Evolutionary conservation across 1,140 invertebrate genomes (phyloP).

Genomic region (Rhynchophorus ferrugineus): DNA sequence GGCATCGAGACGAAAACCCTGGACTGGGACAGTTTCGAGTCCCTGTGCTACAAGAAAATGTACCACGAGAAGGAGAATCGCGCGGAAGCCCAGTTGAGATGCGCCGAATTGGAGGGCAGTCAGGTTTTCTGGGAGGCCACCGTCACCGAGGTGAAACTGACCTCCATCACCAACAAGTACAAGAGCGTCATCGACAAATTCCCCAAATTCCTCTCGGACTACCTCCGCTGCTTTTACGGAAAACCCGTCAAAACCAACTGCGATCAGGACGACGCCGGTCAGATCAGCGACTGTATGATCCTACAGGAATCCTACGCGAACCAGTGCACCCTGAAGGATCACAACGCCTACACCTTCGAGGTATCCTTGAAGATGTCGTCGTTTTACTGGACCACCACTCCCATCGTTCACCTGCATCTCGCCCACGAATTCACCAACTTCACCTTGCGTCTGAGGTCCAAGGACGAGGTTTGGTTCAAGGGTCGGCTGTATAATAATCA

Average conservation of each 20-base stretch:
- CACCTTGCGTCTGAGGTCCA: constrained; percentile 53
- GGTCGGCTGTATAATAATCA: constrained; percentile 46
- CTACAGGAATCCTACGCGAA: constrained; percentile 40
- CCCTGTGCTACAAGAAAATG: constrained; percentile 59
- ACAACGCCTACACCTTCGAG: constrained; percentile 55
- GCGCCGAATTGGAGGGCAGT: constrained; percentile 57
- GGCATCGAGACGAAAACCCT: constrained; percentile 19
- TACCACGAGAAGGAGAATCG: constrained; percentile 56
- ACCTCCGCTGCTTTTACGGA: constrained; percentile 61
- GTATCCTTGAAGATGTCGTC: constrained; percentile 60
- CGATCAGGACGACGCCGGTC: constrained; percentile 40
- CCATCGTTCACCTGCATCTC: constrained; percentile 54
- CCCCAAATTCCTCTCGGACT: constrained; percentile 49
- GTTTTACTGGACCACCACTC: constrained; percentile 52
- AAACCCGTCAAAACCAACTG: constrained; percentile 51
- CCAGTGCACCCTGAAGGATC: constrained; percentile 60
- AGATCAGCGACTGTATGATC: constrained; percentile 47
- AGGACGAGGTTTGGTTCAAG: constrained; percentile 66
- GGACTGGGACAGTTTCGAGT: constrained; percentile 63
- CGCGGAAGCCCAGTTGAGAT: constrained; percentile 59
- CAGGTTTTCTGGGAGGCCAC: constrained; percentile 65
- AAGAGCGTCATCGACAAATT: constrained; percentile 51
- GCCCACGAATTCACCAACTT: constrained; percentile 63
- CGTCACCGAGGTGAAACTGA: constrained; percentile 57
- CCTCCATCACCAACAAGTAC: constrained; percentile 53